A percentile compares a stretch with the other conserved stretches of the same genome.
Evolutionary conservation across 2,113 vertebrate genomes (phyloP).

Genomic region (Nettapus auritus): DNA sequence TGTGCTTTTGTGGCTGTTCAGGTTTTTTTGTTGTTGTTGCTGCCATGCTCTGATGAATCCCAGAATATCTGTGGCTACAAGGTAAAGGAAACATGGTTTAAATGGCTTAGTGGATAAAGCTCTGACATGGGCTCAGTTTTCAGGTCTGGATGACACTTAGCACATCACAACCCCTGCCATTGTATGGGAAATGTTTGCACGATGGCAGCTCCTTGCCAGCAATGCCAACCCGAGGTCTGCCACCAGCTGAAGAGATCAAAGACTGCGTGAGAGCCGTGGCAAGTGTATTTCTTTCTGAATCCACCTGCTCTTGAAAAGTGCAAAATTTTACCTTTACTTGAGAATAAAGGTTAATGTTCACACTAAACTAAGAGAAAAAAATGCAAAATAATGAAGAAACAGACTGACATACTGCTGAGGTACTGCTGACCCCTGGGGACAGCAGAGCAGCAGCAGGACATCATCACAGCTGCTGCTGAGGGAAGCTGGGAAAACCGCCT

Average conservation of each 20-base stretch:
- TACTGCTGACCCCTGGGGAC: not conserved
- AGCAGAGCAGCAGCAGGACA: not conserved
- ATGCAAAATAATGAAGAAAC: not conserved
- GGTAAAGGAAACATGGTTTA: not conserved
- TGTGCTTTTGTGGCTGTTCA: not conserved
- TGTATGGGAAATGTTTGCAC: fast-evolving
- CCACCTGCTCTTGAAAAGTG: fast-evolving
- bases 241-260: not conserved
- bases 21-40: not conserved
- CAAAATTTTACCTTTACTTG: not conserved
- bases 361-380: not conserved
- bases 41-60: not conserved
- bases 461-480: not conserved
- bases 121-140: not conserved
- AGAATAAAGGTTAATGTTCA: no score
- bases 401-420: not conserved
- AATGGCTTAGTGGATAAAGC: not conserved
- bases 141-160: not conserved
- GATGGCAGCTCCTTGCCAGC: not conserved
- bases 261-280: not conserved
- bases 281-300: not conserved
- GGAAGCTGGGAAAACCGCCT: not conserved
- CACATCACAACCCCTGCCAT: not conserved
- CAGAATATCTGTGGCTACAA: not conserved
- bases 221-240: not conserved